Conservation (phyloP, 1,140 invertebrate species). For the Pararge aegeria region DNA sequence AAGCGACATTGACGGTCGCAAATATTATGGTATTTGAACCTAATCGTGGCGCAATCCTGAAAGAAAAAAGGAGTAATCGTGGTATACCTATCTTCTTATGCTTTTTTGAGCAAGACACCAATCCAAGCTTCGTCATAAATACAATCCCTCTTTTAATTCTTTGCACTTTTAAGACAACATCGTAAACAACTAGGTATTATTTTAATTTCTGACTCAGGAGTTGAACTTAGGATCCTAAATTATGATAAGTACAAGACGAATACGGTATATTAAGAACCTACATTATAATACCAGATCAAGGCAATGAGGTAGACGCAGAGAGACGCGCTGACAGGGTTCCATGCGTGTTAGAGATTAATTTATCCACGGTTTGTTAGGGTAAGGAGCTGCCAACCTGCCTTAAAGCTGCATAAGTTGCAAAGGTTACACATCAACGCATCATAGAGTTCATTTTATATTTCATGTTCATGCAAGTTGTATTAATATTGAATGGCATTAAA, state of each 20-base stretch:
- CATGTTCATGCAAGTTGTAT: not conserved
- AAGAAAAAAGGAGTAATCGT: no score
- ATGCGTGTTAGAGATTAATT: constrained; percentile 36
- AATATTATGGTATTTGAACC: no score
- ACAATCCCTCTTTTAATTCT: no score
- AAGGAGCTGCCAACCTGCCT: constrained; percentile 29
- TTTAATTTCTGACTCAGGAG: no score
- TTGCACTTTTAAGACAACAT: no score
- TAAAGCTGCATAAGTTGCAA: constrained; percentile 17
- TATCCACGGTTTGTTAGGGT: constrained; percentile 35
- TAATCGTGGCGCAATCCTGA: no score
- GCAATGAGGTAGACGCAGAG: constrained; percentile 15
- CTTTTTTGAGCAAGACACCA: no score
- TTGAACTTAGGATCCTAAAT: no score
- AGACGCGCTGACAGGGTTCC: constrained; percentile 34
- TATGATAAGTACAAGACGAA: not conserved
- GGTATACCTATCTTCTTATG: no score
- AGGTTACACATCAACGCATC: constrained; percentile 14
- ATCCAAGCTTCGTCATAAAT: no score
- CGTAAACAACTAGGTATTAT: no score
- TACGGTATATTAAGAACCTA: not conserved
- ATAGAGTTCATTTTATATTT: not conserved
- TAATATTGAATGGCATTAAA: not conserved
- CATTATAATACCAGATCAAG: constrained; percentile 1
- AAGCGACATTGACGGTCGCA: no score